phyloP scores from a whole-genome alignment of 2,797 vertebrate genomes.

The Phylloscopus collybita region DNA sequence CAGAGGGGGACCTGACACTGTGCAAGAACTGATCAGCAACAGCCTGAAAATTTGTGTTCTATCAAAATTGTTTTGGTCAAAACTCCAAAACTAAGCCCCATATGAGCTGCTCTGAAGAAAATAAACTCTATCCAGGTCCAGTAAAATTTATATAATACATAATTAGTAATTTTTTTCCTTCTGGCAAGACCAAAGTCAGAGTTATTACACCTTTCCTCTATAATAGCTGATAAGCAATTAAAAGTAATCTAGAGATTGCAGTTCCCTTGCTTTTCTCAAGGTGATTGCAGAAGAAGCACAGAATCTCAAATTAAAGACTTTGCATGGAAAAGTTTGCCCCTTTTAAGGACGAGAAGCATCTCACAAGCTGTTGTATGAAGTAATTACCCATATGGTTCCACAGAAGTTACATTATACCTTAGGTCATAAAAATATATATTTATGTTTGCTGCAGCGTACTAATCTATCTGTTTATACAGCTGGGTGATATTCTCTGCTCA shows the following conservation, averaged over 20 bases:
- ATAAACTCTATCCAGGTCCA: background rate
- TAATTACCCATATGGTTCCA: slow-evolving; percentile 14
- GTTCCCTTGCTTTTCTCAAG: background rate
- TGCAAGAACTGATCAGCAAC: background rate
- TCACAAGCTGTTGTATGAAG: background rate
- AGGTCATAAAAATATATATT: background rate
- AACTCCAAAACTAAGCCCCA: background rate
- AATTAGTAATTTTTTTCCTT: background rate
- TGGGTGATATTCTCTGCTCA: background rate
- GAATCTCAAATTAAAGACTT: background rate
- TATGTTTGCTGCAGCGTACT: background rate
- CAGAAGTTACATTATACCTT: background rate
- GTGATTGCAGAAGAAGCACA: slow-evolving; percentile 1
- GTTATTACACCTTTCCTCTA: background rate
- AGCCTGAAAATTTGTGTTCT: background rate
- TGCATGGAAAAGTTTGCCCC: background rate
- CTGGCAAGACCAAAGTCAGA: background rate
- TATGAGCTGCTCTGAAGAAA: background rate
- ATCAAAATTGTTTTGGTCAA: background rate
- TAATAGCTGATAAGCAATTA: background rate
- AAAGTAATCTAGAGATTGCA: background rate
- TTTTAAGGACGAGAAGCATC: background rate
- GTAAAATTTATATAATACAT: background rate
- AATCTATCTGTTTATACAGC: background rate
- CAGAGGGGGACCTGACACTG: background rate